These are phyloP conservation scores for Cisticola juncidis DNA, from an alignment of 2,113 vertebrate genomes.

Conservation along the genomic window DNA sequence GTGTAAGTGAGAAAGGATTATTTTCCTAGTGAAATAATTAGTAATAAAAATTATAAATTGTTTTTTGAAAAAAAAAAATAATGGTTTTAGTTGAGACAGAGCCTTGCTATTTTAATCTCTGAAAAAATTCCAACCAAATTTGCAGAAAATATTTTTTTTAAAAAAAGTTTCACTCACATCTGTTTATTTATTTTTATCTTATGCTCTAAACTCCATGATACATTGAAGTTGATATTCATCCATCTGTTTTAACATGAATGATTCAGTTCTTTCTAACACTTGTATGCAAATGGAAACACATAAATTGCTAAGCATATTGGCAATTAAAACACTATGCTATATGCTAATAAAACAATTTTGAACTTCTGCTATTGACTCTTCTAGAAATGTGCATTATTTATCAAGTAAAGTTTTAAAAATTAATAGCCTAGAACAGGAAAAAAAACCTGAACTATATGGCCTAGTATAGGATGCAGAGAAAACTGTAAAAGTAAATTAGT, in stretches of 20 bases:
- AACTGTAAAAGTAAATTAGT: neutral
- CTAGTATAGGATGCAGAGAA: neutral
- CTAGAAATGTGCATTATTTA: neutral
- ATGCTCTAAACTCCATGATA: neutral
- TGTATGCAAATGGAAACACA: neutral
- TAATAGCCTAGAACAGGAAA: neutral
- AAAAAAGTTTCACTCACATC: neutral
- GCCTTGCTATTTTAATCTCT: neutral
- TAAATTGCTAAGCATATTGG: neutral
- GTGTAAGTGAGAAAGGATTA: neutral
- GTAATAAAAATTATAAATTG: neutral
- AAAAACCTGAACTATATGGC: neutral
- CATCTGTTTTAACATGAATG: slow-evolving; percentile 23
- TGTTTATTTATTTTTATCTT: slow-evolving; percentile 30
- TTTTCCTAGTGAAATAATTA: neutral
- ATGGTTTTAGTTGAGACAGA: neutral
- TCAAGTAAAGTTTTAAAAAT: neutral
- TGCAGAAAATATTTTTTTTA: neutral
- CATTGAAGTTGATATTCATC: neutral
- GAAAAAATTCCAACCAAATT: neutral
- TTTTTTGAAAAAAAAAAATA: neutral
- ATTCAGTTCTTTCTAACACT: neutral
- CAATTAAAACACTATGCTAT: neutral
- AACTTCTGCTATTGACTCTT: neutral
- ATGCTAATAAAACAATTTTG: neutral